Evolutionary conservation across 30 jellyfish, hydroid and myxozoan species (phyloP).

Genomic region (Rhopilema esculentum): DNA sequence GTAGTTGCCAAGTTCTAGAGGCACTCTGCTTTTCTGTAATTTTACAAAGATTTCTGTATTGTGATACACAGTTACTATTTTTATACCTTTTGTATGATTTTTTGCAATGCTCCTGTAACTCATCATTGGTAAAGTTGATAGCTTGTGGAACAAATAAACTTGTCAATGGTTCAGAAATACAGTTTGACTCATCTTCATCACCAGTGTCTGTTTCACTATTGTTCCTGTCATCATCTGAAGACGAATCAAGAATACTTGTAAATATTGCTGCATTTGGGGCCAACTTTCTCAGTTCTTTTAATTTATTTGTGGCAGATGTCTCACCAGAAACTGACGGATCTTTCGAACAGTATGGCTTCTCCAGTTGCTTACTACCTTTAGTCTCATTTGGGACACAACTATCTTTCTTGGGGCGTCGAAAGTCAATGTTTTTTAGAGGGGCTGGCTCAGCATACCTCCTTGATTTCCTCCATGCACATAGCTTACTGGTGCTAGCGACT

Average conservation of each 20-base stretch:
- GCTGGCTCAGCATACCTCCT: conserved; percentile 34
- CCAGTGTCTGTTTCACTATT: too few species aligned
- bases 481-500: conserved; percentile 22
- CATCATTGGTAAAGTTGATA: too few species aligned
- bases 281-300: conserved; percentile 4
- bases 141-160: too few species aligned
- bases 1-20: too few species aligned
- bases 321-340: conserved; percentile 26
- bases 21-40: conserved; percentile 30
- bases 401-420: conserved; percentile 22
- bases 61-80: background rate
- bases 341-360: conserved; percentile 17
- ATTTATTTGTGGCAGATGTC: conserved; percentile 11
- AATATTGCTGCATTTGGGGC: conserved; percentile 28
- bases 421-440: conserved; percentile 13
- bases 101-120: too few species aligned
- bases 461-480: conserved; percentile 15
- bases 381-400: conserved; percentile 14
- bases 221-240: too few species aligned
- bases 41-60: conserved; percentile 19
- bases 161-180: too few species aligned
- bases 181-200: too few species aligned
- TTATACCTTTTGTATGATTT: conserved; percentile 4
- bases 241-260: too few species aligned
- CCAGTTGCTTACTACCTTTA: background rate